Evolutionary conservation across 1,140 invertebrate species (phyloP), one percentile per base, ranked within the genome.

Genomic region (Meloidogyne exigua): DNA sequence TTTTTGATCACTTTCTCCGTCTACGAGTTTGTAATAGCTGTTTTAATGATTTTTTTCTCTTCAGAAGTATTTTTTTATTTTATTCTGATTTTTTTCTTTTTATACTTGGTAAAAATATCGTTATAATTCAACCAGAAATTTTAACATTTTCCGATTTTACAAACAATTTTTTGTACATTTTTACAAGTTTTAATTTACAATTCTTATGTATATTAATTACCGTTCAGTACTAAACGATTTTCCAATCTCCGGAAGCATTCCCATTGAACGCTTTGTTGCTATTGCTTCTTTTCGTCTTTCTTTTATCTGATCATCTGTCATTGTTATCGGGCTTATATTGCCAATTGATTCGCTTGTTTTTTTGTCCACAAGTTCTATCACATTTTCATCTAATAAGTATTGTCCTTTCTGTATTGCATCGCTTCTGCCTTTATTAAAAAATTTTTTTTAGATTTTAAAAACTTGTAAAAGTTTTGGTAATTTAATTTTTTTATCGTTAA

Each of bases 341-440:
- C 13, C 49, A 7, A 57, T 7, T n/a, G n/a, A 57, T n/a, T 12
- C 49, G n/a, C n/a, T 57, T 57, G 2, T 57, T 57, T 57, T 57
- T 57, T 57, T 18, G 3, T 57, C 49, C 2, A 57, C 7, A 7
- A 57, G 18, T 57, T 57, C 49, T 57, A 57, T 57, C 2, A 57
- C 49, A 57, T 57, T 57, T 21, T 57, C 49, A 57, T 57, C 49
- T 1, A 57, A n/a, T 10, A 57, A 57, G 9, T 57, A 57, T 75
- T 89, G 88, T 13, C 88, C 88, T 80, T 87, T 84, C 68, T 87
- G 83, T 25, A 88, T 64, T 12, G 88, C 88, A 63, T 81, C 72
- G 42, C 79, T 75, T 26, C 85, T 68, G 18, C 85, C 88, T 88
- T n/a, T n/a, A n/a, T n/a, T 75, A n/a, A 75, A 79, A 39, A 21